These are phyloP conservation scores for human (Homo sapiens) DNA, from an alignment of 2,113 vertebrate genomes.

Conservation along the genomic window GRCh38 chr2:50759001-50759500, in stretches of 20 bases:
- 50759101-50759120: neutral
- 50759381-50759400: neutral
- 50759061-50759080: neutral
- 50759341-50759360: neutral
- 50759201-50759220: conserved; percentile 15
- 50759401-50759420: neutral
- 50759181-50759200: neutral
- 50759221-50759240: neutral
- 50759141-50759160: neutral
- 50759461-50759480: neutral
- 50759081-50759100: neutral
- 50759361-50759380: neutral
- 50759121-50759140: neutral
- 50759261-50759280: neutral
- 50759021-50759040: conserved; percentile 7
- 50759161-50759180: neutral
- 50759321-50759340: neutral
- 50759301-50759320: neutral
- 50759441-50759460: neutral
- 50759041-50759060: neutral
- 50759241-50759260: neutral
- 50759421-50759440: neutral
- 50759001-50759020: neutral
- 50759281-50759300: neutral
- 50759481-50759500: neutral